A percentile compares a stretch with the other conserved stretches of the same genome.
These are phyloP conservation scores for Acanthosoma haemorrhoidale DNA, from an alignment of 2,888 invertebrate species.

Conservation along the genomic window DNA sequence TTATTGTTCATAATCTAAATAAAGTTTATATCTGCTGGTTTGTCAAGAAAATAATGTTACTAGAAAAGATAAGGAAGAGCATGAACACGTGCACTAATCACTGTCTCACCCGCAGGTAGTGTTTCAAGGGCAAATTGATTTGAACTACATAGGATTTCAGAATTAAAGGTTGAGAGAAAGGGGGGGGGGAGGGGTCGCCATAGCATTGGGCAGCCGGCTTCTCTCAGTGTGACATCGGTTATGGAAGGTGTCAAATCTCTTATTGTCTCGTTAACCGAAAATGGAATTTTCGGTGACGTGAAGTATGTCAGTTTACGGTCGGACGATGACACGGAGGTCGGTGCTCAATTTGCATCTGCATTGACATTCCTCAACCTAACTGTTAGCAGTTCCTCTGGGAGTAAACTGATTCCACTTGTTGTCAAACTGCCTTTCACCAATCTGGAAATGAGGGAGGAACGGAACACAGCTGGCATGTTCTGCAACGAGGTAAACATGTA, in stretches of 20 bases:
- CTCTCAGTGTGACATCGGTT: not conserved
- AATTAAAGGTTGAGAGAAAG: too few relatives aligned
- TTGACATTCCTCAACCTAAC: slow-evolving; percentile 33
- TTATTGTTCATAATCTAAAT: too few relatives aligned
- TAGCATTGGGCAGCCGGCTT: too few relatives aligned
- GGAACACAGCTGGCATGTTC: slow-evolving; percentile 33
- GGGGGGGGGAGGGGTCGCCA: too few relatives aligned
- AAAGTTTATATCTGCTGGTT: too few relatives aligned
- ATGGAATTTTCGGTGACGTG: slow-evolving; percentile 28
- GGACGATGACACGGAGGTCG: not conserved
- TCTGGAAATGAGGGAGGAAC: not conserved
- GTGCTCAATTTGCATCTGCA: slow-evolving; percentile 36
- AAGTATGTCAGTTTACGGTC: slow-evolving; percentile 22
- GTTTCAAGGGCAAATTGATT: too few relatives aligned
- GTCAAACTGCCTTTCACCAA: slow-evolving; percentile 32
- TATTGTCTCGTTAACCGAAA: not conserved
- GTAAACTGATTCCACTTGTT: slow-evolving; percentile 21
- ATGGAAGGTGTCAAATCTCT: not conserved
- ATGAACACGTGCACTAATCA: too few relatives aligned
- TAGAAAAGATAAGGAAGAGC: too few relatives aligned
- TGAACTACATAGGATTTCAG: too few relatives aligned
- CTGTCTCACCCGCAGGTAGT: too few relatives aligned
- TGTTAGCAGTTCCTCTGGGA: not conserved
- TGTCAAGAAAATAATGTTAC: too few relatives aligned
- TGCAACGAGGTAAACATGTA: slow-evolving; percentile 39